A percentile compares a stretch with the other conserved stretches of the same genome.
Conservation (phyloP, 2,113 vertebrate genomes). For the Psittacus erithacus region DNA sequence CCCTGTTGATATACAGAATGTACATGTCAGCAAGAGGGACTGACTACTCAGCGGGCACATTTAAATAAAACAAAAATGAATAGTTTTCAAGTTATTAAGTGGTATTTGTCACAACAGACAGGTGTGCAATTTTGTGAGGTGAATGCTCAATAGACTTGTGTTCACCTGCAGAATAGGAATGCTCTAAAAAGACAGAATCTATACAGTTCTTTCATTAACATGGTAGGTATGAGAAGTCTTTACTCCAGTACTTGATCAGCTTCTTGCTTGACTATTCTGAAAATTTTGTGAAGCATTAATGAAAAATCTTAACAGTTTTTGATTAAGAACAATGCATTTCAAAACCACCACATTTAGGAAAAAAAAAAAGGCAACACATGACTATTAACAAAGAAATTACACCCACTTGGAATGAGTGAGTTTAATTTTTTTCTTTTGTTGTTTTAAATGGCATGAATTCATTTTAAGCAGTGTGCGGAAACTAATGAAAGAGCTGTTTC, state of each 20-base stretch:
- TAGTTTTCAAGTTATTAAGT: background rate
- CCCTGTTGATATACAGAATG: background rate
- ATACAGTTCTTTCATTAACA: background rate
- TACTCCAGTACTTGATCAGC: background rate
- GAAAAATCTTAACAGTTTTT: background rate
- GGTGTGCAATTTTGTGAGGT: background rate
- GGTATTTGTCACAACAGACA: background rate
- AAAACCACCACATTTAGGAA: background rate
- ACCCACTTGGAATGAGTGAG: background rate
- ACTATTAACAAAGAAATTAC: background rate
- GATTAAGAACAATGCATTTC: background rate
- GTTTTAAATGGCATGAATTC: background rate
- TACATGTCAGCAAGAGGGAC: background rate
- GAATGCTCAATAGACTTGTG: background rate
- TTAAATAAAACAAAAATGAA: background rate
- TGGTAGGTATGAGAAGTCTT: rapidly evolving
- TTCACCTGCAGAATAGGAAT: background rate
- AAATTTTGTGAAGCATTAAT: background rate
- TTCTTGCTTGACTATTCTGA: background rate
- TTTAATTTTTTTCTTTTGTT: background rate
- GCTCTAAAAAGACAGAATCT: background rate
- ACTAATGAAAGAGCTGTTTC: conserved; percentile 23
- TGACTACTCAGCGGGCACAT: background rate
- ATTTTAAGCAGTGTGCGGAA: background rate
- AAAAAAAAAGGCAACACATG: background rate